Evolutionary conservation across 2,113 vertebrate genomes (phyloP), one percentile per base, ranked within the genome.

Genomic region (Urocitellus parryii): DNA sequence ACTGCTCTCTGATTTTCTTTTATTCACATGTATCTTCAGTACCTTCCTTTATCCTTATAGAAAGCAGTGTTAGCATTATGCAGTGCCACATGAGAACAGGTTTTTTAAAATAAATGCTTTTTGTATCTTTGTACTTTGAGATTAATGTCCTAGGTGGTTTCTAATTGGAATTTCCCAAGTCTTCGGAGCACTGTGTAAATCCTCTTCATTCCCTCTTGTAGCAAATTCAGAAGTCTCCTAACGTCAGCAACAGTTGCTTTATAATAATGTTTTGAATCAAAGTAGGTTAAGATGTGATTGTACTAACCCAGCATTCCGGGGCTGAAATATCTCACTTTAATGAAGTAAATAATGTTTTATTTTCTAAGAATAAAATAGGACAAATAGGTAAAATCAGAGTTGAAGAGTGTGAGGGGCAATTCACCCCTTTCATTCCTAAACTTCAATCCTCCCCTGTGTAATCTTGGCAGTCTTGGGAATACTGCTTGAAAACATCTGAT

Each of bases 21-120:
- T 73, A 37, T 61, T 90, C 70, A 77, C 24, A 13, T 88, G 7
- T 77, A 51, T 95, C 45, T 93, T 92, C 2, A 68, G 5, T 81
- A 77, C 10, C 25, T 63, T 63, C 25, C 4, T 91, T 90, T 84
- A 79, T 84, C 29, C 70, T 91, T 67, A 17, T 74, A 76, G 56
- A 95, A 95, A 91, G 34, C 34, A 89, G 4, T 70, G 90, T 95
- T n/a, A 48, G 63, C 51, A 67, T 79, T 88, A 72, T 73, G 48
- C 24, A 61, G 22, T 78, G 4, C 29, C 34, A 56, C 10, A 18
- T 80, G 53, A 83, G 61, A 81, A 87, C 51, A 81, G 7, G 4
- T 67, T 79, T 93, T 84, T 24, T n/a, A 86, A n/a, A 67, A 8
- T 45, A 86, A 91, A 88, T 94, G 39, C 39, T 91, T 96, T 45